These are phyloP conservation scores for Melinaea marsaeus DNA, from an alignment of 2,888 invertebrate genomes.

Conservation along the genomic window DNA sequence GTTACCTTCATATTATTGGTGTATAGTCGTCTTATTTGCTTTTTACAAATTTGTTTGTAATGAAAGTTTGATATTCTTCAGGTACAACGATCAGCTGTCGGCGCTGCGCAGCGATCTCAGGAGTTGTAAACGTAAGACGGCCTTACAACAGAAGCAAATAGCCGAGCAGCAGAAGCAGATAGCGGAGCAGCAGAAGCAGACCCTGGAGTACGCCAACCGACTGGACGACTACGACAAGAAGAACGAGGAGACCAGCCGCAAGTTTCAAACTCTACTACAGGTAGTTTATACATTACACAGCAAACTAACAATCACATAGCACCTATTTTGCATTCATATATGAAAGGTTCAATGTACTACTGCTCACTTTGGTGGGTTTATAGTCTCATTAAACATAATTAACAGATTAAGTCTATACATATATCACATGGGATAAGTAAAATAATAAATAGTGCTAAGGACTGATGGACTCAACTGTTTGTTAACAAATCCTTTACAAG, in stretches of 20 bases:
- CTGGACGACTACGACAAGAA: constrained; percentile 94
- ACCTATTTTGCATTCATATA: too few relatives aligned
- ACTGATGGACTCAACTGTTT: too few relatives aligned
- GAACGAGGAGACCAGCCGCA: constrained; percentile 92
- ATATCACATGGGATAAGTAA: too few relatives aligned
- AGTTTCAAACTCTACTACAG: constrained; percentile 91
- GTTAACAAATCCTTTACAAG: too few relatives aligned
- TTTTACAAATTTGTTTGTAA: too few relatives aligned
- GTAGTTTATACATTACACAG: constrained; percentile 51
- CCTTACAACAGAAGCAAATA: constrained; percentile 91
- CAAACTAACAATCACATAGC: background rate
- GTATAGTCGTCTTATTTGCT: too few relatives aligned
- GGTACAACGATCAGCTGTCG: constrained; percentile 89
- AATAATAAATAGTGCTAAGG: too few relatives aligned
- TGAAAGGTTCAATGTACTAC: too few relatives aligned
- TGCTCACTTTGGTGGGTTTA: too few relatives aligned
- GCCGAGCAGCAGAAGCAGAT: constrained; percentile 85
- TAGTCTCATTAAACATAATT: too few relatives aligned
- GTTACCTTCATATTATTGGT: too few relatives aligned
- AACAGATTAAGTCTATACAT: too few relatives aligned
- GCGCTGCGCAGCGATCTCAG: constrained; percentile 87
- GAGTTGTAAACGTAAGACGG: constrained; percentile 88
- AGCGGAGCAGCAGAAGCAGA: constrained; percentile 86
- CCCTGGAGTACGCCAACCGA: constrained; percentile 88
- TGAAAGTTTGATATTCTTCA: constrained; percentile 36